Percentiles rank a stretch among this genome's conserved stretches.
These are phyloP conservation scores for Hydropotes inermis DNA, from an alignment of 2,113 vertebrate species.

Conservation along the genomic window DNA sequence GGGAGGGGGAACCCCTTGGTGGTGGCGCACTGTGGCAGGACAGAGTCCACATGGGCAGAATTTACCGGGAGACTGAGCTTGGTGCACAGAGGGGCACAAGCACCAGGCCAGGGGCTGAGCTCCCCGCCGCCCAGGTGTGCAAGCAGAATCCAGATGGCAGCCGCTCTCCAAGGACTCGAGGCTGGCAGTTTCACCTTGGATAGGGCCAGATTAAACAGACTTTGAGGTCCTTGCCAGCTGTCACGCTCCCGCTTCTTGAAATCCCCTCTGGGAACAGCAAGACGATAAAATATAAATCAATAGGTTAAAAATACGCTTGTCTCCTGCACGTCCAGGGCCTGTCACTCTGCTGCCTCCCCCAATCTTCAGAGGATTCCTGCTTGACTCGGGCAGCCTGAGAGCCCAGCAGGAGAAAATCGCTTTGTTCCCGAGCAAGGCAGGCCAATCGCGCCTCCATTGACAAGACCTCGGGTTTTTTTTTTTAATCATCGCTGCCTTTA, in stretches of 20 bases:
- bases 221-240: slow-evolving; percentile 24
- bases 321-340: background rate
- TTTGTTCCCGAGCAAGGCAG: background rate
- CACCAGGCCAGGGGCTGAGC: accelerated
- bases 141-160: background rate
- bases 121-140: accelerated
- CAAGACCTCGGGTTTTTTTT: background rate
- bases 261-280: background rate
- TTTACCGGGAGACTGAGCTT: background rate
- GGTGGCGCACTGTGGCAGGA: background rate
- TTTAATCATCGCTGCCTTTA: background rate
- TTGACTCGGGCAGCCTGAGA: background rate
- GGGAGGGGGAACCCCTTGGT: background rate
- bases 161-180: background rate
- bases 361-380: background rate
- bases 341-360: background rate
- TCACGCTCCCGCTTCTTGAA: background rate
- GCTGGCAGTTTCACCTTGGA: background rate
- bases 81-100: background rate
- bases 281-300: slow-evolving; percentile 34
- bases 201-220: background rate
- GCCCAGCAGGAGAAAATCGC: background rate
- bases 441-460: accelerated
- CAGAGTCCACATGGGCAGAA: background rate
- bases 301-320: slow-evolving; percentile 34